Percentiles rank a stretch among this genome's conserved stretches.
These are phyloP conservation scores for Agrochola lota DNA, from an alignment of 2,888 invertebrate genomes.

Conservation along the genomic window DNA sequence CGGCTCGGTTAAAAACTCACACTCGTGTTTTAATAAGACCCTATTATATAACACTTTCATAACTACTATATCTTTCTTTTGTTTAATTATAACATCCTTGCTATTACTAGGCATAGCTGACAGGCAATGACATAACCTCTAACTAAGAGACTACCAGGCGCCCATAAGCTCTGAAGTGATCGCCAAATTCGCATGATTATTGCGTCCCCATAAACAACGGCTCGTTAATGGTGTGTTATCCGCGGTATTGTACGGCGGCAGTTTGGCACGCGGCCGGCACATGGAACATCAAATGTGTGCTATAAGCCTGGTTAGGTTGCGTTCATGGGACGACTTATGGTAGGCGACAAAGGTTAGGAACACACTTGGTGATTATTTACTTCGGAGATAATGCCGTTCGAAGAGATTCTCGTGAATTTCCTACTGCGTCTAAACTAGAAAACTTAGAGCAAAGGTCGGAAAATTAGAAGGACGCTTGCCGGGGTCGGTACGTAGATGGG, in stretches of 20 bases:
- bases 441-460: not conserved
- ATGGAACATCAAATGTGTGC: conserved; percentile 59
- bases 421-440: not conserved
- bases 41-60: too few species aligned
- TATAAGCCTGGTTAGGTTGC: conserved; percentile 34
- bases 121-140: not conserved
- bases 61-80: too few species aligned
- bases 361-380: conserved; percentile 13
- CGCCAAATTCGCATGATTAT: conserved; percentile 56
- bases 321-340: conserved; percentile 39
- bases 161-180: conserved; percentile 34
- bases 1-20: too few species aligned
- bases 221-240: conserved; percentile 58
- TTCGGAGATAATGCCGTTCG: not conserved
- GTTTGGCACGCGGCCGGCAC: conserved; percentile 69
- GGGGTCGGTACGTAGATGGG: too few species aligned
- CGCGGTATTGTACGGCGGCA: conserved; percentile 45
- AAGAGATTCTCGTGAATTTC: not conserved
- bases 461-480: not conserved
- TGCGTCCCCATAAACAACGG: conserved; percentile 64
- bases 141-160: conserved; percentile 31
- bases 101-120: not conserved
- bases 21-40: too few species aligned
- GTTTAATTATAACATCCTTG: not conserved
- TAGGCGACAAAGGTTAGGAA: not conserved